phyloP scores from a whole-genome alignment of 2,888 invertebrate species.

The Cephus spinipes region DNA sequence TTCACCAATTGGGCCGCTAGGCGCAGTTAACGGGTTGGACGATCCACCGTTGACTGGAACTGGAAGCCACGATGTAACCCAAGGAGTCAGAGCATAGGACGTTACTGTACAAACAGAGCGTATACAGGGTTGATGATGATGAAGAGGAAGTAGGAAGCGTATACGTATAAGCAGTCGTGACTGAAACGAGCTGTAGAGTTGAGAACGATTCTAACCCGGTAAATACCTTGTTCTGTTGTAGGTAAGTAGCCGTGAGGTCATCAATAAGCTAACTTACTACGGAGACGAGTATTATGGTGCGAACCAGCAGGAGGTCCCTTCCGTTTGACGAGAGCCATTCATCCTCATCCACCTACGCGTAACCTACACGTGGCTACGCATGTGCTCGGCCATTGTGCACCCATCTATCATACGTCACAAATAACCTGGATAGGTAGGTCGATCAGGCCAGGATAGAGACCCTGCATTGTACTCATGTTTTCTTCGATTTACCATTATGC shows the following conservation, averaged over 20 bases:
- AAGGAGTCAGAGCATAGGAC: neutral
- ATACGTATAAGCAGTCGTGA: neutral
- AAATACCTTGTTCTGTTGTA: slow-evolving; percentile 51
- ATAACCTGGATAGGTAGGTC: slow-evolving; percentile 38
- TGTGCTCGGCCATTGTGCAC: slow-evolving; percentile 54
- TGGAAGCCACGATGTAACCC: neutral
- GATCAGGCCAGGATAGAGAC: neutral
- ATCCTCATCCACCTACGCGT: slow-evolving; percentile 65
- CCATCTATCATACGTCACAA: slow-evolving; percentile 62
- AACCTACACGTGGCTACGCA: slow-evolving; percentile 44
- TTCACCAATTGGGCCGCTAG: neutral
- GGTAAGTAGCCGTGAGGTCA: slow-evolving; percentile 59
- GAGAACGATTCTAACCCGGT: slow-evolving; percentile 13
- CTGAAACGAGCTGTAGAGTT: neutral
- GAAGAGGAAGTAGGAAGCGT: neutral
- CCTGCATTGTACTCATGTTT: neutral
- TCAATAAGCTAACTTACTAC: slow-evolving; percentile 57
- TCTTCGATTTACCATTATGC: neutral
- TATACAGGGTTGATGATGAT: neutral
- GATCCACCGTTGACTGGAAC: neutral
- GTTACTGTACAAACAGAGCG: neutral
- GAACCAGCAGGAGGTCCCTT: slow-evolving; percentile 64
- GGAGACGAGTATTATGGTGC: slow-evolving; percentile 59
- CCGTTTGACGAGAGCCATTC: slow-evolving; percentile 67
- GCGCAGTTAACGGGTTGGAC: neutral